Evolutionary conservation across 2,888 invertebrate species (phyloP).

Genomic region (Eudasyphora cyanicolor): DNA sequence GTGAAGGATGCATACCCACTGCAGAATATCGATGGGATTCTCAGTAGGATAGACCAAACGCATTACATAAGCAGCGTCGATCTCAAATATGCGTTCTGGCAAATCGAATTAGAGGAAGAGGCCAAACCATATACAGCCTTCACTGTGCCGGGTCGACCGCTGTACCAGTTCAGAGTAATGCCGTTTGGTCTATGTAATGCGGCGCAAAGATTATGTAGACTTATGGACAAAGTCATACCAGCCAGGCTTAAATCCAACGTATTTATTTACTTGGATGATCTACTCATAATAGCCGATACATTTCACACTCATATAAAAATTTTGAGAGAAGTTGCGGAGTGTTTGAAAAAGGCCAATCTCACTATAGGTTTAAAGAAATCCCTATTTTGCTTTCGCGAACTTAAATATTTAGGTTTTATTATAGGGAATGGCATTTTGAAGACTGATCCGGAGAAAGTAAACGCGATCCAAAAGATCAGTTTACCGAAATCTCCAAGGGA

Average conservation of each 20-base stretch:
- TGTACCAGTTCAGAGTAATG: too few species aligned
- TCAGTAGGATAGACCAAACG: conserved; percentile 8
- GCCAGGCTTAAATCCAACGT: neutral
- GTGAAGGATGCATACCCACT: conserved; percentile 41
- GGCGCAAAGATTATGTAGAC: neutral
- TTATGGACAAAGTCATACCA: conserved; percentile 3
- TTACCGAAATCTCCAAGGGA: too few species aligned
- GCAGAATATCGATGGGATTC: conserved; percentile 42
- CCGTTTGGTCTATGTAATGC: conserved; percentile 8
- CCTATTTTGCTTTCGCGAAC: conserved; percentile 54
- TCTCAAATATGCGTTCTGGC: neutral
- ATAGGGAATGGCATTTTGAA: conserved; percentile 38
- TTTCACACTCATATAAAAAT: conserved; percentile 39
- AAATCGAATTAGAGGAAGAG: neutral
- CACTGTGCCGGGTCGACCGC: neutral
- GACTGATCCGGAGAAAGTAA: neutral
- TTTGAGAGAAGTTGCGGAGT: neutral
- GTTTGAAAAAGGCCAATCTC: neutral
- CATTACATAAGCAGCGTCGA: conserved; percentile 17
- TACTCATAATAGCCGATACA: conserved; percentile 45
- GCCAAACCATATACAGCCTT: neutral
- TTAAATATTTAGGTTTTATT: conserved; percentile 57
- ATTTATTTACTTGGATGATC: conserved; percentile 32
- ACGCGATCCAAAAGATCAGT: too few species aligned
- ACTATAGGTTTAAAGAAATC: conserved; percentile 38